Evolutionary conservation across 2,113 vertebrate genomes (phyloP), one percentile per base, ranked within the genome.

Genomic region (Malurus elegans): DNA sequence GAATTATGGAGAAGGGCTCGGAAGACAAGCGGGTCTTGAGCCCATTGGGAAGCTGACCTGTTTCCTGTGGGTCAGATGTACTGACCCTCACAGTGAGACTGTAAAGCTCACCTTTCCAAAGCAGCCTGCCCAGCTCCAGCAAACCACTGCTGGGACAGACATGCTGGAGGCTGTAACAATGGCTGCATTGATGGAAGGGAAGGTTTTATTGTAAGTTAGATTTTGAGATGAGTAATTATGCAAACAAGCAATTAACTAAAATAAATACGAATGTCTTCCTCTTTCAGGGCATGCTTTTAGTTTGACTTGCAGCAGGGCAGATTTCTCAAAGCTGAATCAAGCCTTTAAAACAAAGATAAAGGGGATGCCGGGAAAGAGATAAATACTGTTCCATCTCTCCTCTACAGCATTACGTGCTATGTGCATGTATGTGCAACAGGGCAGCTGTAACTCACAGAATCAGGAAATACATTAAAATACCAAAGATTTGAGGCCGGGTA

Each of bases 231-330:
- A 94, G 79, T 88, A 93, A 97, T 96, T 93, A 96, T 83, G 79
- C 90, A 96, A 96, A 95, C 74, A 92, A 95, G 82, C 79, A 92
- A 96, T 95, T 94, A 94, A 85, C 81, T 92, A 86, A 94, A 93
- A 94, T 83, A 96, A 96, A 93, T 92, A 86, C 9, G 1, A 94
- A 92, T 61, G 56, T 51, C 75, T 92, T 92, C 67, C 64, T 90
- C 64, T 83, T 88, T 82, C 20, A 6, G 29, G 31, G 51, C 14
- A 60, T 86, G 64, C 18, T 88, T 94, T 88, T 51, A 88, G 40
- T 53, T 81, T 88, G 66, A 94, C 62, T 90, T 86, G 78, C 72
- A 89, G 65, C 53, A 87, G 62, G 32, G 42, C 65, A 80, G 45
- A 88, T 94, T 95, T 92, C 64, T 58, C 56, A 61, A 70, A 62